Percentiles rank a stretch among this genome's conserved stretches.
phyloP scores from a whole-genome alignment of 1,140 invertebrate species.

The Capitella teleta region DNA sequence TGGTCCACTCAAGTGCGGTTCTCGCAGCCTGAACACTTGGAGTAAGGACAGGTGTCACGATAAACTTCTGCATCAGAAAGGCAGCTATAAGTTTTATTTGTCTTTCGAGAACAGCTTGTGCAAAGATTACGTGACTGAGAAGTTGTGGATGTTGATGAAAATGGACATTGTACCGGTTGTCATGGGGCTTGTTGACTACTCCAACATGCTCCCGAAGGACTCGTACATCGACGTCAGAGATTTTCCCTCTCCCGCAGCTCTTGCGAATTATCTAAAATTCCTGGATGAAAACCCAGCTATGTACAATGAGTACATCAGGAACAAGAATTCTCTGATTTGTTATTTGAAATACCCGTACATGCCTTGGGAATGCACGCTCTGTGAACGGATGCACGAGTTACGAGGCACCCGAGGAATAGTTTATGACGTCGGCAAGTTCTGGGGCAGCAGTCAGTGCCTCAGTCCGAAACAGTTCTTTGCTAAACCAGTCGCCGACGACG shows the following conservation, averaged over 20 bases:
- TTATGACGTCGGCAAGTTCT: neutral
- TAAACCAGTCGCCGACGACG: too few species aligned
- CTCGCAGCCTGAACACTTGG: too few species aligned
- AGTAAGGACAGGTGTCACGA: too few species aligned
- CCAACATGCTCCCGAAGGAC: constrained; percentile 25
- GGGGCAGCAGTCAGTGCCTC: neutral
- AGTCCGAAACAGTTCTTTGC: neutral
- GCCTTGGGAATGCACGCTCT: neutral
- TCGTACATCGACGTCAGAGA: constrained; percentile 38
- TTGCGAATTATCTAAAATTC: constrained; percentile 20
- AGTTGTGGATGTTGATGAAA: constrained; percentile 22
- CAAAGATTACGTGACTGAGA: constrained; percentile 41
- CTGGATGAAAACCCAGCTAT: constrained; percentile 21
- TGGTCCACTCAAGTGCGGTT: too few species aligned
- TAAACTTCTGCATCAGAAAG: too few species aligned
- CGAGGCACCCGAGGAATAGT: neutral
- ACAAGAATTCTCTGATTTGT: constrained; percentile 18
- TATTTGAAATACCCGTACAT: neutral
- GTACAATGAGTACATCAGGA: constrained; percentile 31
- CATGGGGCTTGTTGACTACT: constrained; percentile 35
- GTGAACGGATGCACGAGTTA: neutral
- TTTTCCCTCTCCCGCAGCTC: constrained; percentile 19
- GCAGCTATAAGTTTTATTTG: too few species aligned
- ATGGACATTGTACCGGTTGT: constrained; percentile 34
- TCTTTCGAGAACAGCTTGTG: too few species aligned